Evolutionary conservation across 2,113 vertebrate genomes (phyloP).

Genomic region (human): GRCh38 chr5:22227001-22227500

Average conservation of each 20-base stretch:
- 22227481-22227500: not conserved
- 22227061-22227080: not conserved
- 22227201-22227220: not conserved
- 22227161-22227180: not conserved
- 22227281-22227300: fast-evolving
- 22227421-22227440: not conserved
- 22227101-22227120: not conserved
- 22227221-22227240: not conserved
- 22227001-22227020: not conserved
- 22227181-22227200: not conserved
- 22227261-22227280: not conserved
- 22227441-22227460: not conserved
- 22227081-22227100: not conserved
- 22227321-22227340: not conserved
- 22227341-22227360: not conserved
- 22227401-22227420: not conserved
- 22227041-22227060: not conserved
- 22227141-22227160: fast-evolving
- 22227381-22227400: not conserved
- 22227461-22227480: fast-evolving
- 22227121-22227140: not conserved
- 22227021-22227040: not conserved
- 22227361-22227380: not conserved
- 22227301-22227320: not conserved
- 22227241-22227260: not conserved